These are phyloP conservation scores for Budorcas taxicolor DNA, from an alignment of 2,113 vertebrate genomes.

Conservation along the genomic window DNA sequence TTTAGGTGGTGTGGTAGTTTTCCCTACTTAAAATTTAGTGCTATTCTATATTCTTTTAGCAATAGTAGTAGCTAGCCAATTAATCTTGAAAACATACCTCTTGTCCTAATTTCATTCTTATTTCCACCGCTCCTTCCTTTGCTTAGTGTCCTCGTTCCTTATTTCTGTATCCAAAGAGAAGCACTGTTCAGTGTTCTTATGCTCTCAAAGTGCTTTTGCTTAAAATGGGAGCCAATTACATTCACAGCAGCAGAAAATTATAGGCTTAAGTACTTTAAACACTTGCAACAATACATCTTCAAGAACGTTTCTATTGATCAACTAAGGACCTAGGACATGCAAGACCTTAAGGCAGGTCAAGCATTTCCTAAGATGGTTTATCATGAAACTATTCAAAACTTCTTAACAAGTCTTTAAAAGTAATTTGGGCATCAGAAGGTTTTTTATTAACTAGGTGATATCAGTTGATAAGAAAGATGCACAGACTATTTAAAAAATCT, in stretches of 20 bases:
- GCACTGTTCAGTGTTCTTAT: constrained; percentile 9
- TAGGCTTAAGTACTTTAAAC: constrained; percentile 16
- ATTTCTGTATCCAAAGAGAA: constrained; percentile 13
- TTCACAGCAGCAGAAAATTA: constrained; percentile 42
- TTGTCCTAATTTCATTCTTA: constrained; percentile 31
- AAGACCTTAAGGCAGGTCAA: constrained; percentile 6
- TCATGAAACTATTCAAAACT: neutral
- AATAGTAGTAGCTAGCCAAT: neutral
- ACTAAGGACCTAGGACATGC: neutral
- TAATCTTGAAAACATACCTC: constrained; percentile 29
- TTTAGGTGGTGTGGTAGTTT: neutral
- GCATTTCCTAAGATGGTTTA: neutral
- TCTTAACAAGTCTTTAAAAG: neutral
- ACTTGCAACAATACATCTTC: constrained; percentile 32
- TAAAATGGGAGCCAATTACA: constrained; percentile 47
- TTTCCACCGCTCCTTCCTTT: neutral
- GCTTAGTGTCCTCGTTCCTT: neutral
- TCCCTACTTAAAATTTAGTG: constrained; percentile 22
- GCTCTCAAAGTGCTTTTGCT: constrained; percentile 30
- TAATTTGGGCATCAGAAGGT: neutral
- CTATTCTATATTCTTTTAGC: neutral
- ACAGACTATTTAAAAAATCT: neutral
- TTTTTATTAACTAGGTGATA: neutral
- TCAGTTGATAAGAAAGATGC: neutral
- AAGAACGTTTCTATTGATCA: constrained; percentile 48